Conservation (phyloP, 2,113 vertebrate species). For the Rattus rattus region DNA sequence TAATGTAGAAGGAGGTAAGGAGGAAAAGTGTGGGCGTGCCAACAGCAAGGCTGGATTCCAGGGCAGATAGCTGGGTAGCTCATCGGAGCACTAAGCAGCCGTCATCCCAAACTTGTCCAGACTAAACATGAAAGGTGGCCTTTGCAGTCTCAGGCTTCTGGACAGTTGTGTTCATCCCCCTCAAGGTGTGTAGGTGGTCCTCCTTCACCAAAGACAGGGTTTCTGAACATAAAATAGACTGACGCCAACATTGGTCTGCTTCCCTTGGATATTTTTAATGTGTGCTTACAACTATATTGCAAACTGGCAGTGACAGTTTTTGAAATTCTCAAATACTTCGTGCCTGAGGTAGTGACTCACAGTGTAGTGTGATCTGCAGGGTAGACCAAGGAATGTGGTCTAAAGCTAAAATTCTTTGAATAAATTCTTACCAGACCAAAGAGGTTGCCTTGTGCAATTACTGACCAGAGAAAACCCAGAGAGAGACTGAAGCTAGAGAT, state of each 20-base stretch:
- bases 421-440: neutral
- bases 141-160: neutral
- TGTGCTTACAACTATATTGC: neutral
- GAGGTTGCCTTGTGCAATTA: neutral
- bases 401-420: neutral
- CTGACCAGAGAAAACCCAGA: constrained; percentile 1
- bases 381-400: neutral
- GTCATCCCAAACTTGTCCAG: neutral
- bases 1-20: neutral
- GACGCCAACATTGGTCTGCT: neutral
- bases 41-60: neutral
- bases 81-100: too few relatives aligned
- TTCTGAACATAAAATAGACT: neutral
- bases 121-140: neutral
- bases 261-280: neutral
- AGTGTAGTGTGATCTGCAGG: neutral
- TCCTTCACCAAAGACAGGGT: neutral
- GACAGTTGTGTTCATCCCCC: neutral
- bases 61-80: neutral
- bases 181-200: neutral
- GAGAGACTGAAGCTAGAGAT: neutral
- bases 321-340: neutral
- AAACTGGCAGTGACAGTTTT: neutral
- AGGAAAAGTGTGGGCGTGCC: neutral
- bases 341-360: neutral